Evolutionary conservation across 2,797 vertebrate genomes (phyloP).

Genomic region (Falco rusticolus): DNA sequence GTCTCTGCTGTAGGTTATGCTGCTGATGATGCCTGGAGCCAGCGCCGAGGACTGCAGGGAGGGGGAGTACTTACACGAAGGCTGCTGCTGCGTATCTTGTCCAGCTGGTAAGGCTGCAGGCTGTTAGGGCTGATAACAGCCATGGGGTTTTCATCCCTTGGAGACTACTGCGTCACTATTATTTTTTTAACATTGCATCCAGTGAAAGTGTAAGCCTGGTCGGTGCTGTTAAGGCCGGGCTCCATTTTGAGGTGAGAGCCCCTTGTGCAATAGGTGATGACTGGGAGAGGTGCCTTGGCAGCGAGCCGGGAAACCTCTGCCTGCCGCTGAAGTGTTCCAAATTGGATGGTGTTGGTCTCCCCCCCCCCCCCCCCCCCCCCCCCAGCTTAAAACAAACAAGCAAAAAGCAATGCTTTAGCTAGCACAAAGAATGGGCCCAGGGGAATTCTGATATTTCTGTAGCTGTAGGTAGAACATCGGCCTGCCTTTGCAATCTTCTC

Average conservation of each 20-base stretch:
- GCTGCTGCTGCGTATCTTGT: slow-evolving; percentile 24
- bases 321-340: neutral
- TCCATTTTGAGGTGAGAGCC: neutral
- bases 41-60: neutral
- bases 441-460: neutral
- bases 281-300: neutral
- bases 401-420: neutral
- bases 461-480: neutral
- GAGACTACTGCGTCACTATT: rapidly evolving
- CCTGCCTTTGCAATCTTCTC: neutral
- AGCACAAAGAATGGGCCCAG: rapidly evolving
- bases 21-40: neutral
- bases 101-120: slow-evolving; percentile 48
- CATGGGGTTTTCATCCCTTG: rapidly evolving
- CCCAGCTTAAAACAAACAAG: too few relatives aligned
- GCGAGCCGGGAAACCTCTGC: neutral
- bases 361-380: too few relatives aligned
- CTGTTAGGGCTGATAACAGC: rapidly evolving
- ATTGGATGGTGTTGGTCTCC: neutral
- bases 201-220: rapidly evolving
- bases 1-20: neutral
- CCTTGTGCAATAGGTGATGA: neutral
- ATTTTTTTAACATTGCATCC: rapidly evolving
- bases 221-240: neutral
- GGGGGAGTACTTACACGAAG: neutral